A percentile compares a stretch with the other conserved stretches of the same genome.
Conservation (phyloP, 2,797 vertebrate genomes). For the Allobates femoralis region DNA sequence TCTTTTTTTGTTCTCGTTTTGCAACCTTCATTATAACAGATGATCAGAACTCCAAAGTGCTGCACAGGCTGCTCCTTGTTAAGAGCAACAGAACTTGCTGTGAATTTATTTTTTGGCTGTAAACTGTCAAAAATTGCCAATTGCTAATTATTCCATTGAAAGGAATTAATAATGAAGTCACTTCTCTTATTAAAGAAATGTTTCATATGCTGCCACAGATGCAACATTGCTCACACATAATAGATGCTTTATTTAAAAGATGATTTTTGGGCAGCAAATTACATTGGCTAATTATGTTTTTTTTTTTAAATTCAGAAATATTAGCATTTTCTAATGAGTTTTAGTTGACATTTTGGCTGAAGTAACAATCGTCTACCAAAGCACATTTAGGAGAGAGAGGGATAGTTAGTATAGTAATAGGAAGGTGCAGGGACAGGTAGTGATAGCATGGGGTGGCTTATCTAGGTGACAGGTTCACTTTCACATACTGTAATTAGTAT, state of each 20-base stretch:
- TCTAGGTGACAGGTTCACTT: too few relatives aligned
- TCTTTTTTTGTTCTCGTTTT: conserved; percentile 27
- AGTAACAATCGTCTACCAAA: too few relatives aligned
- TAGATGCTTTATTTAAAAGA: background rate
- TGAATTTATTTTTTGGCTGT: background rate
- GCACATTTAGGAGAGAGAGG: too few relatives aligned
- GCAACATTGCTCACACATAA: background rate
- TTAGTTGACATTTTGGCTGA: too few relatives aligned
- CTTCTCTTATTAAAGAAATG: background rate
- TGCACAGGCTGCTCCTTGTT: conserved; percentile 8
- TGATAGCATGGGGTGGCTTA: too few relatives aligned
- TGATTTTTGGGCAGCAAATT: background rate
- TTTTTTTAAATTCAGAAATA: too few relatives aligned
- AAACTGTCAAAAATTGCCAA: background rate
- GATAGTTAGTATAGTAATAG: too few relatives aligned
- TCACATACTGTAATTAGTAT: too few relatives aligned
- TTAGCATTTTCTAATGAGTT: too few relatives aligned
- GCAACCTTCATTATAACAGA: conserved; percentile 18
- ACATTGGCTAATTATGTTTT: background rate
- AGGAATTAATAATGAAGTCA: background rate
- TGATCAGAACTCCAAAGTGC: background rate
- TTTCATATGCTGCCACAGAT: background rate
- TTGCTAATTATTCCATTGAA: background rate
- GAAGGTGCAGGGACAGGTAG: too few relatives aligned
- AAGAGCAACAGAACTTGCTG: background rate